These are phyloP conservation scores for Hyperoplus immaculatus DNA, from an alignment of 2,797 vertebrate genomes.

Conservation along the genomic window DNA sequence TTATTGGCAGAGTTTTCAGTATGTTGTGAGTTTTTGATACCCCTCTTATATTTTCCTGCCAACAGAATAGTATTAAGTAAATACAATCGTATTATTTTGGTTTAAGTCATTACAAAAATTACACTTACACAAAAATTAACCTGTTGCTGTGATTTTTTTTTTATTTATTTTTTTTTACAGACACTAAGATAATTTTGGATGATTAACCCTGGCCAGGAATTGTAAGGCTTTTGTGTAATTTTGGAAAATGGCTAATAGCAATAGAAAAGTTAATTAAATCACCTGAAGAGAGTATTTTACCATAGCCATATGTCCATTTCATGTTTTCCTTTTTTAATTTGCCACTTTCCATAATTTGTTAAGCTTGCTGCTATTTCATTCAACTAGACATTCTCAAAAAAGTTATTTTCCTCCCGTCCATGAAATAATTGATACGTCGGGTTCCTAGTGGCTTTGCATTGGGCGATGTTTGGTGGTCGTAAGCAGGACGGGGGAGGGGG, in stretches of 20 bases:
- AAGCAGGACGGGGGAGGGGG: not conserved
- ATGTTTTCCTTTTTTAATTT: not conserved
- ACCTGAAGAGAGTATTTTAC: not conserved
- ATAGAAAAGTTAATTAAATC: not conserved
- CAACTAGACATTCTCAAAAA: not conserved
- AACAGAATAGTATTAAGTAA: not conserved
- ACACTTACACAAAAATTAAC: not conserved
- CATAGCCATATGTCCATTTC: not conserved
- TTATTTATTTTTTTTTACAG: not conserved
- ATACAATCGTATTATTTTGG: not conserved
- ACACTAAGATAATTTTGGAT: not conserved
- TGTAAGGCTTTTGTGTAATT: not conserved
- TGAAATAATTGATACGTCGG: slow-evolving; percentile 2
- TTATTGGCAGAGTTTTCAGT: slow-evolving; percentile 1
- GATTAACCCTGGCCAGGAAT: not conserved
- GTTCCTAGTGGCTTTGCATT: slow-evolving; percentile 24
- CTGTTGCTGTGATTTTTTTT: not conserved
- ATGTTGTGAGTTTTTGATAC: slow-evolving; percentile 9
- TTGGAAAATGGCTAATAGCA: not conserved
- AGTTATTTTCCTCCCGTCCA: not conserved
- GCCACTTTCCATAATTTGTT: not conserved
- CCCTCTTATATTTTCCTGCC: slow-evolving; percentile 5
- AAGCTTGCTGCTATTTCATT: not conserved
- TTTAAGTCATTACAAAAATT: not conserved
- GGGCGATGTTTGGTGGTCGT: slow-evolving; percentile 32